These are phyloP conservation scores for Escarpia spicata DNA, from an alignment of 2,888 invertebrate genomes.

Conservation along the genomic window DNA sequence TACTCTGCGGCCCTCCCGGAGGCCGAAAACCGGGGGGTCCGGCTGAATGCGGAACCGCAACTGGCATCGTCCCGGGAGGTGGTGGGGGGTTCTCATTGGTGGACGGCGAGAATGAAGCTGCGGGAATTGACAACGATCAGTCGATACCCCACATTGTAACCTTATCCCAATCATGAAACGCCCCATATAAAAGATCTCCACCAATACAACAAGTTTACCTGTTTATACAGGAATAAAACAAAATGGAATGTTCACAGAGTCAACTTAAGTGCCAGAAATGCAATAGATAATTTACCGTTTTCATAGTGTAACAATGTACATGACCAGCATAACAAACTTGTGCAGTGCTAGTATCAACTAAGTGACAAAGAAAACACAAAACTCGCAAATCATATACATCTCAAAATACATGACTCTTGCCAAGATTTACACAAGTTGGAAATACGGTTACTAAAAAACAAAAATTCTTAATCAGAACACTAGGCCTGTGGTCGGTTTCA, in stretches of 20 bases:
- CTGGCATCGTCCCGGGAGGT: background rate
- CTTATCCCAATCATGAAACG: background rate
- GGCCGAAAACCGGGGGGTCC: background rate
- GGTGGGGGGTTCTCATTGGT: background rate
- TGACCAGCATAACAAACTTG: background rate
- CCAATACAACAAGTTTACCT: background rate
- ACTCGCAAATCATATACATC: background rate
- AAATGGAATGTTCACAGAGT: background rate
- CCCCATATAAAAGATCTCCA: background rate
- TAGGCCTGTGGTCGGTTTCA: no score
- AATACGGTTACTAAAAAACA: background rate
- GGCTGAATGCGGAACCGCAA: background rate
- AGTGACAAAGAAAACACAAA: background rate
- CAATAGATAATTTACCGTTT: background rate
- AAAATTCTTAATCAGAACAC: background rate
- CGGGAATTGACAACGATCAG: background rate
- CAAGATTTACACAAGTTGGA: background rate
- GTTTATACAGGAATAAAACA: background rate
- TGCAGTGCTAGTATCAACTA: background rate
- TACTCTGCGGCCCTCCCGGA: background rate
- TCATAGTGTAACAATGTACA: background rate
- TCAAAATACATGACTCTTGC: background rate
- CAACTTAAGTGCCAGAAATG: background rate
- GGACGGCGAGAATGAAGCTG: background rate
- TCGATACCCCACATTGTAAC: background rate